Evolutionary conservation across 2,888 invertebrate genomes (phyloP).

Genomic region (Philaethria dido): DNA sequence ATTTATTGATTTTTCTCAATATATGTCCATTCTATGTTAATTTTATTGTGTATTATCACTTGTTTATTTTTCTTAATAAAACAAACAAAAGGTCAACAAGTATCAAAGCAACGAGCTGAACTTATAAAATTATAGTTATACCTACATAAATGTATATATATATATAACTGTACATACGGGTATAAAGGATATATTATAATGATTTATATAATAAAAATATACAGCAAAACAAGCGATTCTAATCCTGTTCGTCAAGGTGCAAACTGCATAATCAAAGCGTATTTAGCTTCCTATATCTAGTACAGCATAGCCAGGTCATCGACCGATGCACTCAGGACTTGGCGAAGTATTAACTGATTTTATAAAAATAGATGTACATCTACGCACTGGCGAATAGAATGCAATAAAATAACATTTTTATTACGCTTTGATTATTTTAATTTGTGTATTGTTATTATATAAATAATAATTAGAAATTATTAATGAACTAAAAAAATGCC

Average conservation of each 20-base stretch:
- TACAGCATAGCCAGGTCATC: slow-evolving; percentile 33
- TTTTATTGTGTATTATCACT: too few relatives aligned
- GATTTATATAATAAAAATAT: not conserved
- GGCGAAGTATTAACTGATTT: not conserved
- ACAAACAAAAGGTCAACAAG: too few relatives aligned
- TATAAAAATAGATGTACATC: not conserved
- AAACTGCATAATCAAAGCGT: slow-evolving; percentile 14
- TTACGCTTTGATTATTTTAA: too few relatives aligned
- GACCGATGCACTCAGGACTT: slow-evolving; percentile 36
- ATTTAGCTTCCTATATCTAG: slow-evolving; percentile 24
- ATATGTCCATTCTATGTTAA: too few relatives aligned
- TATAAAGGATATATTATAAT: not conserved
- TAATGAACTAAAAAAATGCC: too few relatives aligned
- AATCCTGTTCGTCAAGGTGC: slow-evolving; percentile 18
- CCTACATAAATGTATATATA: too few relatives aligned
- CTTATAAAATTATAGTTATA: too few relatives aligned
- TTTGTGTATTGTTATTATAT: too few relatives aligned
- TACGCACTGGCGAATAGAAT: not conserved
- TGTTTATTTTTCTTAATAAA: too few relatives aligned
- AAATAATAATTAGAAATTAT: too few relatives aligned
- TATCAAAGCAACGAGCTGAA: not conserved
- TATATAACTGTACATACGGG: not conserved
- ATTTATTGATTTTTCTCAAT: too few relatives aligned
- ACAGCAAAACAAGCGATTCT: not conserved
- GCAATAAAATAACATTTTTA: too few relatives aligned